Evolutionary conservation across 30 jellyfish, hydroid and myxozoan species (phyloP).

Genomic region (Catostylus mosaicus): DNA sequence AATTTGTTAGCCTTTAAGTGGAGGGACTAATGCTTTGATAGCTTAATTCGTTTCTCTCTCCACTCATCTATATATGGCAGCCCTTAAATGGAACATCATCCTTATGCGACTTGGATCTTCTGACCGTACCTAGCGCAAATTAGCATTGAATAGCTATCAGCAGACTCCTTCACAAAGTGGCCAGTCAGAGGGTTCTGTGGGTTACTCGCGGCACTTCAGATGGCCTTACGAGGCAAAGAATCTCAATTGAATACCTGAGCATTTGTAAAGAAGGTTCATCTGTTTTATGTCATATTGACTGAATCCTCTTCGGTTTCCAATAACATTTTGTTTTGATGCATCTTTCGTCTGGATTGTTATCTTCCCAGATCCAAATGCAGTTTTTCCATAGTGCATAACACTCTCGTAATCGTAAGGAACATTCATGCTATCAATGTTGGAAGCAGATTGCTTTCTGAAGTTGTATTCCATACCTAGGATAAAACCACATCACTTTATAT

Average conservation of each 20-base stretch:
- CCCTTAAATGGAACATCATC: neutral
- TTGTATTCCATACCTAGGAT: constrained; percentile 52
- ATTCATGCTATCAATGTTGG: constrained; percentile 70
- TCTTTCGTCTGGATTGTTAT: constrained; percentile 72
- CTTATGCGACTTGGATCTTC: neutral
- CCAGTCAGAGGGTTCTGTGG: neutral
- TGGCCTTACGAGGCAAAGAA: neutral
- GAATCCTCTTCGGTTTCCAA: constrained; percentile 79
- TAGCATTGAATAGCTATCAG: neutral
- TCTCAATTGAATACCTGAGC: constrained; percentile 30
- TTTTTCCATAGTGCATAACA: constrained; percentile 81
- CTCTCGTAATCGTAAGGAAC: constrained; percentile 76
- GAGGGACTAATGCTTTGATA: neutral
- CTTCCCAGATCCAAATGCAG: constrained; percentile 78
- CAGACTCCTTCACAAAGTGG: neutral
- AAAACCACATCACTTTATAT: neutral
- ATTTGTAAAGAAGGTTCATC: constrained; percentile 62
- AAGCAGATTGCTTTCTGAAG: constrained; percentile 51
- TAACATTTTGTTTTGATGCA: constrained; percentile 58
- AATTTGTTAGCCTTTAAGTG: neutral
- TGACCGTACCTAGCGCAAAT: neutral
- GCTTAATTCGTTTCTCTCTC: neutral
- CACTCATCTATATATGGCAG: neutral
- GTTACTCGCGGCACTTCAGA: neutral
- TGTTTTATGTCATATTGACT: constrained; percentile 71